Evolutionary conservation across 1,140 invertebrate genomes (phyloP).

Genomic region (Dufourea novaeangliae): DNA sequence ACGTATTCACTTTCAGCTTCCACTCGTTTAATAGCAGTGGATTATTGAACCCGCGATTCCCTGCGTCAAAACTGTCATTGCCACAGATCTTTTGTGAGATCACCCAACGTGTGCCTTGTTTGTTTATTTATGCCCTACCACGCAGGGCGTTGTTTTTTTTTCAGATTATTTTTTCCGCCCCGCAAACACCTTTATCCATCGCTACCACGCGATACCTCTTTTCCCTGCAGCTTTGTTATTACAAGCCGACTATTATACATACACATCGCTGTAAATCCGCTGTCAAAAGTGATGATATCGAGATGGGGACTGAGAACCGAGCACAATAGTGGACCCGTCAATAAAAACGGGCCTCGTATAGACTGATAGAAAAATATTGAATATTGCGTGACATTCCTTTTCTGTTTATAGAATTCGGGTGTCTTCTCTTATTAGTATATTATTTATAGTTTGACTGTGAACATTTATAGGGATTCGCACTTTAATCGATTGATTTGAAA

Average conservation of each 20-base stretch:
- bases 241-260: background rate
- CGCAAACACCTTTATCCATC: constrained; percentile 2
- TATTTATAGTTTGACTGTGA: too few species aligned
- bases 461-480: too few species aligned
- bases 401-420: too few species aligned
- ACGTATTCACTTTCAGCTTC: constrained; percentile 68
- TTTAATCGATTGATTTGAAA: too few species aligned
- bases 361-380: background rate
- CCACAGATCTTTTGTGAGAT: constrained; percentile 44
- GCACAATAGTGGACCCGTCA: background rate
- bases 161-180: background rate
- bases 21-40: constrained; percentile 51
- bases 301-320: background rate
- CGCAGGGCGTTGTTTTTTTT: constrained; percentile 1
- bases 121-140: constrained; percentile 26
- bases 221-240: constrained; percentile 14
- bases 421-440: too few species aligned
- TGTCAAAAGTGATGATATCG: background rate
- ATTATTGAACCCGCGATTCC: constrained; percentile 63
- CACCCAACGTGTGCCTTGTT: constrained; percentile 16
- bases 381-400: background rate
- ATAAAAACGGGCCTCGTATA: background rate
- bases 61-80: constrained; percentile 56
- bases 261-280: constrained; percentile 12
- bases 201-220: constrained; percentile 17